These are phyloP conservation scores for Chlorospingus flavigularis DNA, from an alignment of 2,797 vertebrate species.

Conservation along the genomic window DNA sequence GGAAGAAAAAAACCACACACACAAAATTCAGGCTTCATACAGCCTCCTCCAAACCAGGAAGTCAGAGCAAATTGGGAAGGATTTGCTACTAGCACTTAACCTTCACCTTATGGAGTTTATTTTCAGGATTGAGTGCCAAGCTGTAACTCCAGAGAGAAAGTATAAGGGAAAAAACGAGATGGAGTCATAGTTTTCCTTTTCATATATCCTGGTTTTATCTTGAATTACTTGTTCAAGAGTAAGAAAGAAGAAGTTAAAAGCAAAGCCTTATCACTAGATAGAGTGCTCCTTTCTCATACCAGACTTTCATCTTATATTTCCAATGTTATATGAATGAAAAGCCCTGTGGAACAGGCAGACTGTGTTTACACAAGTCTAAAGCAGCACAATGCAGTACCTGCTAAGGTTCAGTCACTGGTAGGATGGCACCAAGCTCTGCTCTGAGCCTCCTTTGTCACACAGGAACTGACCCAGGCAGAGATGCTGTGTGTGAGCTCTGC, in stretches of 20 bases:
- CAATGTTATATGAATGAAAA: neutral
- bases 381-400: neutral
- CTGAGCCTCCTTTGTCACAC: neutral
- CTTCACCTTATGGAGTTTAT: neutral
- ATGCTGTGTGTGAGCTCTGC: neutral
- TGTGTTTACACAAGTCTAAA: neutral
- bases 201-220: neutral
- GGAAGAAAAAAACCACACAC: neutral
- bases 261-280: neutral
- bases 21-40: neutral
- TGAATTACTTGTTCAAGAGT: neutral
- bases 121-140: neutral
- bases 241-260: neutral
- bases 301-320: neutral
- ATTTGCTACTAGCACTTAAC: slow-evolving; percentile 27
- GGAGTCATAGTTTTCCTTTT: neutral
- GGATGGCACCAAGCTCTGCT: neutral
- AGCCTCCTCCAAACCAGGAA: neutral
- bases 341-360: neutral
- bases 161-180: neutral
- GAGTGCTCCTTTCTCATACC: neutral
- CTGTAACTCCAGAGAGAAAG: neutral
- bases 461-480: neutral
- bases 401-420: neutral
- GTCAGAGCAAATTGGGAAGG: neutral